Conservation (phyloP, 92 coral and sea anemone genomes). For the Siderastrea siderea region DNA sequence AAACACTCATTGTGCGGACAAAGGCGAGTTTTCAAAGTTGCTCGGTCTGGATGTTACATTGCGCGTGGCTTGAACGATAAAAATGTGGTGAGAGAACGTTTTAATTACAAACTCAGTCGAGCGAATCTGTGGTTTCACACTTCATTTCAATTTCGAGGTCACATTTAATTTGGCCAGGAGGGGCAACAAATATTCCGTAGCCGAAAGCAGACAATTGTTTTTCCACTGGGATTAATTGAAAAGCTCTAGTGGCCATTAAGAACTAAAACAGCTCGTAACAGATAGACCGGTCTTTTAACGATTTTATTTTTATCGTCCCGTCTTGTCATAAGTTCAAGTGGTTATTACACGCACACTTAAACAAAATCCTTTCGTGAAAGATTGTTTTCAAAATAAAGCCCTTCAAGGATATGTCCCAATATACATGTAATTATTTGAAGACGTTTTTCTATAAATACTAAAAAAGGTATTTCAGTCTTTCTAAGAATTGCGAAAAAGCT, state of each 20-base stretch:
- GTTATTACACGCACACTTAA: conserved; percentile 33
- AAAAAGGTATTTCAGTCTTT: conserved; percentile 27
- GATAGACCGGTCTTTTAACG: background rate
- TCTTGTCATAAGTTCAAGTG: conserved; percentile 4
- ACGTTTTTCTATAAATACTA: conserved; percentile 3
- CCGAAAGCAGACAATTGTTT: conserved; percentile 13
- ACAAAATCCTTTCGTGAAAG: conserved; percentile 42
- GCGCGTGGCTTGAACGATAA: background rate
- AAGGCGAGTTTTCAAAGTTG: background rate
- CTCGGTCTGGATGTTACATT: no score
- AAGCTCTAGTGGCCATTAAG: conserved; percentile 13
- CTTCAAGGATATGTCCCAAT: conserved; percentile 22
- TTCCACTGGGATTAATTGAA: conserved; percentile 17
- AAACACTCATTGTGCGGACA: background rate
- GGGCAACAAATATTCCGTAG: conserved; percentile 28
- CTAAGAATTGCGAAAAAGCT: conserved; percentile 28
- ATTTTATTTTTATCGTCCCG: background rate
- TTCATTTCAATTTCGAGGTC: conserved; percentile 37
- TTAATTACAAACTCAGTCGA: conserved; percentile 50
- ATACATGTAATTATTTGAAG: conserved; percentile 35
- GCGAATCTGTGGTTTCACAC: conserved; percentile 45
- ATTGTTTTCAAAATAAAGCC: conserved; percentile 40
- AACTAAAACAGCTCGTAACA: background rate
- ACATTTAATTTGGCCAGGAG: conserved; percentile 53
- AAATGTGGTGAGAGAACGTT: background rate